A percentile compares a stretch with the other conserved stretches of the same genome.
phyloP scores from a whole-genome alignment of 2,888 invertebrate species.

The Limnephilus lunatus region DNA sequence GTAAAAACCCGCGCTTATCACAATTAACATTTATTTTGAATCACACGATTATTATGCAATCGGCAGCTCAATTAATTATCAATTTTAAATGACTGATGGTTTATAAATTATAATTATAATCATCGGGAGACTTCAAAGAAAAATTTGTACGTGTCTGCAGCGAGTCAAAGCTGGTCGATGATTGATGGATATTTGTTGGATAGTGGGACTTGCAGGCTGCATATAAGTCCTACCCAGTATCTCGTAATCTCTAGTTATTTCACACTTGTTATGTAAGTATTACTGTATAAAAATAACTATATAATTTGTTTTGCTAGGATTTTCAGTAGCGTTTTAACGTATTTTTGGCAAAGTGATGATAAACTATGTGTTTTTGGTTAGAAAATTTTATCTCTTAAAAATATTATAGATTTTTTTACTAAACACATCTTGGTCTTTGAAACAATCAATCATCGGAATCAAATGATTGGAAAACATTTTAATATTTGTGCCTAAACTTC shows the following conservation, averaged over 20 bases:
- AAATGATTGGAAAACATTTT: too few relatives aligned
- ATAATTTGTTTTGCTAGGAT: too few relatives aligned
- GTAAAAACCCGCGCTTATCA: neutral
- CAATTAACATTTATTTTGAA: neutral
- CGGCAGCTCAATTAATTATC: conserved; percentile 2
- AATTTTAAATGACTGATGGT: neutral
- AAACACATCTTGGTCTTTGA: too few relatives aligned
- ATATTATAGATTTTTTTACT: too few relatives aligned
- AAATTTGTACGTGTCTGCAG: neutral
- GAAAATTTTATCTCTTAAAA: too few relatives aligned
- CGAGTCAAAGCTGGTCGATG: neutral
- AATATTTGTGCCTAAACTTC: too few relatives aligned
- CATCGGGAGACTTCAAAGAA: neutral
- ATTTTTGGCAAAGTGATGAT: too few relatives aligned
- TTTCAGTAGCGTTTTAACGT: too few relatives aligned
- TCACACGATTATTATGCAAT: neutral
- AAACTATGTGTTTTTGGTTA: too few relatives aligned
- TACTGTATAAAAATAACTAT: too few relatives aligned
- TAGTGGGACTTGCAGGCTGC: neutral
- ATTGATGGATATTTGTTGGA: neutral
- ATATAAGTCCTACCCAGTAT: neutral
- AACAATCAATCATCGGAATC: too few relatives aligned
- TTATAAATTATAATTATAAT: neutral
- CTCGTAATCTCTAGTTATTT: neutral
- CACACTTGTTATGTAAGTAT: neutral